phyloP scores from a whole-genome alignment of 1,140 invertebrate genomes.

The Drosophila watanabei region DNA sequence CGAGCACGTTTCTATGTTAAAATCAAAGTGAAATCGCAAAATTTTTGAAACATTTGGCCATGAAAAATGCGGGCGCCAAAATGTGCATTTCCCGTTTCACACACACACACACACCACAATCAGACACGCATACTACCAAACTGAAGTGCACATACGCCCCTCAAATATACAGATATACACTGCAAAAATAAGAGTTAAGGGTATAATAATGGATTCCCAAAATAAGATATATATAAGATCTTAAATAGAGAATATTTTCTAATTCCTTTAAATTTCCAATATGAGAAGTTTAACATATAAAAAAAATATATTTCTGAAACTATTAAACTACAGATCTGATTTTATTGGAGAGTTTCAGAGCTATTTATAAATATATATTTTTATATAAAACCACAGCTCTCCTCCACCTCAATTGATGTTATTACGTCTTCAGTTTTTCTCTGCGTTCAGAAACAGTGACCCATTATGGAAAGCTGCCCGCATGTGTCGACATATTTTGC shows the following conservation, averaged over 20 bases:
- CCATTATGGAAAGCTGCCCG: constrained; percentile 42
- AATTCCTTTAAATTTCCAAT: neutral
- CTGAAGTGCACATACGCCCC: constrained; percentile 3
- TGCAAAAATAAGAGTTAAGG: neutral
- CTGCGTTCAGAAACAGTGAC: constrained; percentile 6
- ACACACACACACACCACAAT: constrained; percentile 14
- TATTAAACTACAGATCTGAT: neutral
- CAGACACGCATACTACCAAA: constrained; percentile 3
- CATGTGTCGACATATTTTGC: constrained; percentile 71
- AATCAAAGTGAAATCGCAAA: constrained; percentile 21
- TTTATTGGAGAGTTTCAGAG: neutral
- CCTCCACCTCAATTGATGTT: neutral
- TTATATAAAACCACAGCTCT: neutral
- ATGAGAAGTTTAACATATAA: neutral
- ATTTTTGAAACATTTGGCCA: constrained; percentile 28
- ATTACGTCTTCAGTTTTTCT: neutral
- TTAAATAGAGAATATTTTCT: neutral
- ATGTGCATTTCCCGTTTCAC: constrained; percentile 59
- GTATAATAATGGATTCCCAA: no score
- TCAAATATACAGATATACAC: constrained; percentile 3
- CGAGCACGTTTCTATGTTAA: neutral
- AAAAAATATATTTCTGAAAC: neutral
- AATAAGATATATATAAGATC: neutral
- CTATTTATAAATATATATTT: neutral
- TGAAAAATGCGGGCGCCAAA: constrained; percentile 64